Conservation (phyloP, 2,113 vertebrate species). For the Psittacus erithacus region DNA sequence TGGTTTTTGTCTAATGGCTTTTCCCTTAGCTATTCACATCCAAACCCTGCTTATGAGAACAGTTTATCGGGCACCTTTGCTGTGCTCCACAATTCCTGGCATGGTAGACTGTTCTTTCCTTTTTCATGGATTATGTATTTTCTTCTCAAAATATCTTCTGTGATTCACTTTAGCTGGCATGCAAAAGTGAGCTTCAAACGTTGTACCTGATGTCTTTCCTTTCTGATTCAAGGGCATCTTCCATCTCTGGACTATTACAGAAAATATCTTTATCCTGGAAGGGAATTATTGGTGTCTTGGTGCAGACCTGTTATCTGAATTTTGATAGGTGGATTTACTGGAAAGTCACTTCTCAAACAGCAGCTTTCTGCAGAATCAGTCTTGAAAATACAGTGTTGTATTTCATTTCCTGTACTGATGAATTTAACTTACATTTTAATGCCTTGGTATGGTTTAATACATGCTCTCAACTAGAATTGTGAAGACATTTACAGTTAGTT, state of each 20-base stretch:
- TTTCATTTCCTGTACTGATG: background rate
- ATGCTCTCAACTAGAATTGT: background rate
- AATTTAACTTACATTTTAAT: background rate
- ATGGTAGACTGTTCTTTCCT: background rate
- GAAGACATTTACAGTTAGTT: background rate
- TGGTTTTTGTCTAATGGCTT: background rate
- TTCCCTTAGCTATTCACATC: background rate
- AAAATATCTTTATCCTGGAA: background rate
- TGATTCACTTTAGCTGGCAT: background rate
- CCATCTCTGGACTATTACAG: background rate
- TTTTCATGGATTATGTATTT: background rate
- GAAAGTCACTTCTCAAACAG: background rate
- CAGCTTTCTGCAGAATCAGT: background rate
- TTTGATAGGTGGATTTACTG: constrained; percentile 6
- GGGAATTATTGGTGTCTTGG: background rate
- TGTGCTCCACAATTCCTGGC: background rate
- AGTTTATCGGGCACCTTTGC: background rate
- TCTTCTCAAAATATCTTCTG: background rate
- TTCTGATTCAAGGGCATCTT: background rate
- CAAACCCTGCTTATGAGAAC: background rate
- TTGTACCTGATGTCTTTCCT: background rate
- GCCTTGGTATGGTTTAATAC: background rate
- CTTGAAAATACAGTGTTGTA: background rate
- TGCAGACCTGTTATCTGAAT: background rate
- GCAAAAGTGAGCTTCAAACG: background rate